phyloP scores from a whole-genome alignment of 2,888 invertebrate genomes.

The Coleophora flavipennella region DNA sequence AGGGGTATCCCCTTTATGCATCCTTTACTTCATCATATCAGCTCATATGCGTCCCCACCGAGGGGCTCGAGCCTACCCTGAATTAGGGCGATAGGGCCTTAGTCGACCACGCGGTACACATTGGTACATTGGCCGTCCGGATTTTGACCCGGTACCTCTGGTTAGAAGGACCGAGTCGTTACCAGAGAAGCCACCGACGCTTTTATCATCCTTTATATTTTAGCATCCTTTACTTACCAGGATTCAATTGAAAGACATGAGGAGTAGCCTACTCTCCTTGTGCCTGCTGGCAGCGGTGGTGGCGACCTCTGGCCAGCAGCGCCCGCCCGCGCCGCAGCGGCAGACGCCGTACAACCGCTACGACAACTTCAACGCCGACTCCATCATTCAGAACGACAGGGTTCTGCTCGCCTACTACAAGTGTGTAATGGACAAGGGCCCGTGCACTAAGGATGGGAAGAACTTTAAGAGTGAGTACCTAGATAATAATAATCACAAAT shows the following conservation, averaged over 20 bases:
- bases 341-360: constrained; percentile 37
- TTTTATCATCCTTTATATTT: too few species aligned
- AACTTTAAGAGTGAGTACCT: constrained; percentile 65
- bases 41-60: too few species aligned
- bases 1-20: too few species aligned
- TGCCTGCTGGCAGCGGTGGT: constrained; percentile 51
- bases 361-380: constrained; percentile 61
- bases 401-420: constrained; percentile 64
- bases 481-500: too few species aligned
- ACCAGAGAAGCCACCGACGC: too few species aligned
- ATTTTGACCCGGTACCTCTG: too few species aligned
- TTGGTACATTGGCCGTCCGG: too few species aligned
- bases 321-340: constrained; percentile 37
- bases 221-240: constrained; percentile 17
- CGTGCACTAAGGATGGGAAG: constrained; percentile 62
- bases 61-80: too few species aligned
- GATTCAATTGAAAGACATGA: constrained; percentile 31
- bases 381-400: constrained; percentile 58
- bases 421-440: constrained; percentile 66
- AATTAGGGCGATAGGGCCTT: too few species aligned
- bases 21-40: too few species aligned
- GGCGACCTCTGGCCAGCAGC: constrained; percentile 25
- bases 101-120: too few species aligned
- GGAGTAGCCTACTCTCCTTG: constrained; percentile 32
- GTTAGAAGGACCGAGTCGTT: too few species aligned